Evolutionary conservation across 2,113 vertebrate genomes (phyloP).

Genomic region (Halcyon malimbica): DNA sequence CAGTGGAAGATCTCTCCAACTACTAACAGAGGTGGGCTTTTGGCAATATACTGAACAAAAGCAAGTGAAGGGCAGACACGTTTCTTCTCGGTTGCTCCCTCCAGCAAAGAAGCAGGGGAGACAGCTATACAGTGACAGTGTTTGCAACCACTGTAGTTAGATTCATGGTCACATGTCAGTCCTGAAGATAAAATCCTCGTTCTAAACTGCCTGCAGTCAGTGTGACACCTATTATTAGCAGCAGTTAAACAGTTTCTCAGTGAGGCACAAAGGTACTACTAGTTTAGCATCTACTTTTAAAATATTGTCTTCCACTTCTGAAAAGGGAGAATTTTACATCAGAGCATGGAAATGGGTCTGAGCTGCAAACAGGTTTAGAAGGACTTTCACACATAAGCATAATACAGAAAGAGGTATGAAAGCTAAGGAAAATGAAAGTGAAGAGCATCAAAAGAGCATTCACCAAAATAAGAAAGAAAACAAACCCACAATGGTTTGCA

Average conservation of each 20-base stretch:
- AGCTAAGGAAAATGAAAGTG: neutral
- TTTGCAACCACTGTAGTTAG: neutral
- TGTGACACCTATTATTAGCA: slow-evolving; percentile 48
- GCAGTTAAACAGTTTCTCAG: neutral
- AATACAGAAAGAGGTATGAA: neutral
- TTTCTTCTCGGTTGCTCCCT: neutral
- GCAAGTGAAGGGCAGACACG: neutral
- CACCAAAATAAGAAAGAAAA: neutral
- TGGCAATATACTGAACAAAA: neutral
- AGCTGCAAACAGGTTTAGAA: neutral
- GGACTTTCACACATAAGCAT: neutral
- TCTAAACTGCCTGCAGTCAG: neutral
- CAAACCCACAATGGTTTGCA: neutral
- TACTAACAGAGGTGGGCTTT: neutral
- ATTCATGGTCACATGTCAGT: neutral
- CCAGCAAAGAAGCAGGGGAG: neutral
- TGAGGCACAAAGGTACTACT: neutral
- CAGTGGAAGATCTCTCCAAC: neutral
- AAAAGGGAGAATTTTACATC: neutral
- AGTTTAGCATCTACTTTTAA: neutral
- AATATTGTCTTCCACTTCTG: neutral
- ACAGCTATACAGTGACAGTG: neutral
- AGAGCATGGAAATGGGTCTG: neutral
- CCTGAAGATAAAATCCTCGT: neutral
- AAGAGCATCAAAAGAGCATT: neutral